Conservation (phyloP, 2,888 invertebrate species). For the Crocallis elinguaria region DNA sequence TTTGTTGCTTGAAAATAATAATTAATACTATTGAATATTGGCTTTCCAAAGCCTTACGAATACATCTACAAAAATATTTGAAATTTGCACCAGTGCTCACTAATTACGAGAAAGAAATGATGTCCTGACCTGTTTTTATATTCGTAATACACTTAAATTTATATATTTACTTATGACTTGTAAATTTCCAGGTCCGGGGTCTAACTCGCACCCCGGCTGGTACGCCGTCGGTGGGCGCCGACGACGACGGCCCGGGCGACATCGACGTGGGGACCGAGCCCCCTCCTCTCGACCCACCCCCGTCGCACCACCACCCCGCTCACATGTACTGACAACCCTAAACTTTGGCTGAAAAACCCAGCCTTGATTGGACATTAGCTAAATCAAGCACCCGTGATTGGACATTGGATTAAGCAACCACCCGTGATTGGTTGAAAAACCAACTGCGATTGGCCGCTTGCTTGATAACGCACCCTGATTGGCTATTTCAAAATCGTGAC, state of each 20-base stretch:
- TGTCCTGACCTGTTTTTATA: too few relatives aligned
- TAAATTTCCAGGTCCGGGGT: conserved; percentile 66
- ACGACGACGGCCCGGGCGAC: conserved; percentile 76
- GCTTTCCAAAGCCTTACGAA: too few relatives aligned
- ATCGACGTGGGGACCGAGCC: conserved; percentile 81
- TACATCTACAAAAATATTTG: too few relatives aligned
- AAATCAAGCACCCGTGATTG: conserved; percentile 1
- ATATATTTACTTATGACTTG: background rate
- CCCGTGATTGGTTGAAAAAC: background rate
- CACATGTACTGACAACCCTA: conserved; percentile 39
- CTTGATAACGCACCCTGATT: conserved; percentile 9
- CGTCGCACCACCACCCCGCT: conserved; percentile 41
- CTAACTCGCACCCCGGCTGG: conserved; percentile 52
- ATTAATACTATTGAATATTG: too few relatives aligned
- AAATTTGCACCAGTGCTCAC: too few relatives aligned
- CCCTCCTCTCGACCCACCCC: conserved; percentile 60
- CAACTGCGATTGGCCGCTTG: conserved; percentile 4
- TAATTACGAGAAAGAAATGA: too few relatives aligned
- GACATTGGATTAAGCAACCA: background rate
- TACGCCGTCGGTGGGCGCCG: conserved; percentile 42
- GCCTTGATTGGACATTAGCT: background rate
- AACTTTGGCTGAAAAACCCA: background rate
- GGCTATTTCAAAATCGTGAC: conserved; percentile 14
- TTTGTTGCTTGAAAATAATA: too few relatives aligned
- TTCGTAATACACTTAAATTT: too few relatives aligned